Conservation (phyloP, 2,113 vertebrate genomes). For the Misgurnus mizolepis region DNA sequence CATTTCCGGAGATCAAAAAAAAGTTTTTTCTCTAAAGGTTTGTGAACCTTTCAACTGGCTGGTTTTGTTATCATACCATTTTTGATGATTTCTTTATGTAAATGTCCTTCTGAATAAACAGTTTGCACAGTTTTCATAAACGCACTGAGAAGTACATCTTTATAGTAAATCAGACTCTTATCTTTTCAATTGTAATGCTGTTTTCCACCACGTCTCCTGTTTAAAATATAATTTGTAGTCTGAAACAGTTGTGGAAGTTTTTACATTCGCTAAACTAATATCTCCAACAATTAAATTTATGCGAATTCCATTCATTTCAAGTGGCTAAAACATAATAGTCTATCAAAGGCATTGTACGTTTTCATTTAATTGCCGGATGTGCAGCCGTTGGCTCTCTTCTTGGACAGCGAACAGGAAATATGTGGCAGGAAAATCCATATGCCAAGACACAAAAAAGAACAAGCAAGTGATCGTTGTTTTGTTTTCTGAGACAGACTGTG, state of each 20-base stretch:
- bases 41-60: too few species aligned
- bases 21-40: too few species aligned
- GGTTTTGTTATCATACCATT: too few species aligned
- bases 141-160: not conserved
- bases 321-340: not conserved
- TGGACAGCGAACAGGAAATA: not conserved
- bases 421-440: constrained; percentile 47
- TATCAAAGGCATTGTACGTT: not conserved
- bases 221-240: not conserved
- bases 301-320: not conserved
- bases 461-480: constrained; percentile 33
- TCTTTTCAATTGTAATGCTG: not conserved
- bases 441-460: constrained; percentile 37
- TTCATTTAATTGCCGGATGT: constrained; percentile 19
- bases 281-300: too few species aligned
- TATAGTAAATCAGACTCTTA: too few species aligned
- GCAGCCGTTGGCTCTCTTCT: constrained; percentile 34
- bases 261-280: too few species aligned
- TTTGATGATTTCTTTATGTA: too few species aligned
- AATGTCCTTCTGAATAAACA: too few species aligned
- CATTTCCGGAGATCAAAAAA: too few species aligned
- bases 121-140: not conserved
- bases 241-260: too few species aligned
- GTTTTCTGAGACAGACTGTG: constrained; percentile 25
- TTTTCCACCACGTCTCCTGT: not conserved